Base-by-base conservation (phyloP, 1,140 invertebrate species). In the Calephelis virginiensis region DNA sequence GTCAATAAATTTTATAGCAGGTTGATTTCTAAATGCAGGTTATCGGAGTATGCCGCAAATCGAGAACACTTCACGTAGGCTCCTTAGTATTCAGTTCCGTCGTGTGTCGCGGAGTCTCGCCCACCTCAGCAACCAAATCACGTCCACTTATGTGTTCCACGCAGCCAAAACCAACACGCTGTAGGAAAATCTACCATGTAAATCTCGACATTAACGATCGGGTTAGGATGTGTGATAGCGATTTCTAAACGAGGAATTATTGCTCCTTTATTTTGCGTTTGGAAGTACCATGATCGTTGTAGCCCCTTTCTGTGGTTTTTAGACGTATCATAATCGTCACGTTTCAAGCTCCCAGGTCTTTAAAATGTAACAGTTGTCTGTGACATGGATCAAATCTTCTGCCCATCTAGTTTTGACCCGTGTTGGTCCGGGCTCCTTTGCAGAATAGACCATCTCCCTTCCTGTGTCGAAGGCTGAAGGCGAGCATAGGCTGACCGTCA, bases 131-230 rank as follows among this genome's bases (percentile, higher is more conserved):
- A 87, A 77, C 80, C 87, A 79, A 78, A 80, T 87, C 87, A 90
- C 87, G 87, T 90, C 81, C 84, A 85, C 86, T 82, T 85, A 88
- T 90, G 83, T 89, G 87, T 90, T 86, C 85, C 87, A 86, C 85
- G 85, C 85, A 86, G 85, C 85, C 87, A 90, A 90, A 90, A 90
- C 85, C 85, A 90, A 90, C 85, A 85, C 76, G 78, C 76, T 78
- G 69, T 69, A 75, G 78, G 79, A 90, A 90, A 88, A 88, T 89
- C 84, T 88, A 81, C 82, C 85, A 86, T 83, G 87, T 87, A 90
- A 90, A 90, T 90, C 85, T 90, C 82, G 78, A 83, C 83, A 85
- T 85, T 89, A 88, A 86, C 87, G 83, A 85, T 79, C 78, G 81
- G 81, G 83, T 82, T 83, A 83, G 74, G 77, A 68, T 75, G 78